A percentile compares a stretch with the other conserved stretches of the same genome.
These are phyloP conservation scores for Zaprionus camerounensis DNA, from an alignment of 1,140 invertebrate species.

Conservation along the genomic window DNA sequence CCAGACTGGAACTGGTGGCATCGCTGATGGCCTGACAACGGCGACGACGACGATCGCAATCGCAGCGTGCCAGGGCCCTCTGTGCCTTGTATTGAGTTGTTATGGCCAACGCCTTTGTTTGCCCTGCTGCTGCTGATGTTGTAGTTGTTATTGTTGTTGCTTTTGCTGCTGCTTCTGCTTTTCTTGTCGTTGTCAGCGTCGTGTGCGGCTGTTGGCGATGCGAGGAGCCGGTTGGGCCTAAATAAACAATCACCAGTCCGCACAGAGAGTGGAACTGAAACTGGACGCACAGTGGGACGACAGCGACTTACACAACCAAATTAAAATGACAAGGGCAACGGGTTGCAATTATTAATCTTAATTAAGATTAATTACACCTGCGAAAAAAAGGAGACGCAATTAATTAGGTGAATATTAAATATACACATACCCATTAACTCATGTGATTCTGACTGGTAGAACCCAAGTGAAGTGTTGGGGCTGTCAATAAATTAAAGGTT, in stretches of 20 bases:
- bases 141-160: conserved; percentile 38
- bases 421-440: conserved; percentile 1
- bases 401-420: conserved; percentile 7
- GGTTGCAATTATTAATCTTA: conserved; percentile 17
- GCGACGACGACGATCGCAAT: conserved; percentile 31
- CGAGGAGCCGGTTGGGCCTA: conserved; percentile 72
- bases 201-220: conserved; percentile 64
- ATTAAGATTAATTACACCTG: conserved; percentile 17
- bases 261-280: conserved; percentile 47
- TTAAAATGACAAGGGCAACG: conserved; percentile 5
- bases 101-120: conserved; percentile 81
- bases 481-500: conserved; percentile 3
- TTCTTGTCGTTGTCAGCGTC: conserved; percentile 48
- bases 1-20: not conserved
- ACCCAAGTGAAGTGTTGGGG: not conserved
- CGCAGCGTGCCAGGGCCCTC: conserved; percentile 35
- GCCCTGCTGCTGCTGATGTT: conserved; percentile 47
- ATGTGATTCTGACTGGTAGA: not conserved
- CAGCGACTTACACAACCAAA: not conserved
- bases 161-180: conserved; percentile 41
- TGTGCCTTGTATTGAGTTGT: conserved; percentile 72
- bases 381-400: not conserved
- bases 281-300: conserved; percentile 53
- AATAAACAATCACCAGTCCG: conserved; percentile 62
- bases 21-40: conserved; percentile 20